A percentile compares a stretch with the other conserved stretches of the same genome.
phyloP scores from a whole-genome alignment of 2,888 invertebrate genomes.

The Geotrupes spiniger region DNA sequence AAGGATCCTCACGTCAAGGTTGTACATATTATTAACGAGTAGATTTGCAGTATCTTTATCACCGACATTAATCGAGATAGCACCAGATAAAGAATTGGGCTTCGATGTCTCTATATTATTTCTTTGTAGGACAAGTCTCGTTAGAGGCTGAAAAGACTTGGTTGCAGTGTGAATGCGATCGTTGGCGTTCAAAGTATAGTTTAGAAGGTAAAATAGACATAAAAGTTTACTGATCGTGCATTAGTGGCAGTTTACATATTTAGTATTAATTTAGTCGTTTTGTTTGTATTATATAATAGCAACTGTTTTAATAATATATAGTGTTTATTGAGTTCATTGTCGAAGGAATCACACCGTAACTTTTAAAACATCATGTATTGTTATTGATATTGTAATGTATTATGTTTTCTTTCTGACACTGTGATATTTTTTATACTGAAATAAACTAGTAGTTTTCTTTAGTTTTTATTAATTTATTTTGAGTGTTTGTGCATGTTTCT shows the following conservation, averaged over 20 bases:
- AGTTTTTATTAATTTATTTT: slow-evolving; percentile 34
- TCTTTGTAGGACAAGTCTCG: slow-evolving; percentile 70
- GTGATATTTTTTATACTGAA: slow-evolving; percentile 42
- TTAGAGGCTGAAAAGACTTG: slow-evolving; percentile 87
- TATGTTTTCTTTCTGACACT: slow-evolving; percentile 25
- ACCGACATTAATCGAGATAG: background rate
- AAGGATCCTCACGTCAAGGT: no score
- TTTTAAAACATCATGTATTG: slow-evolving; percentile 2
- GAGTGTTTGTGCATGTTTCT: slow-evolving; percentile 14
- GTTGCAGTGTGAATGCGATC: slow-evolving; percentile 86
- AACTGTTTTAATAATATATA: slow-evolving; percentile 5
- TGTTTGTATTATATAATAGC: background rate
- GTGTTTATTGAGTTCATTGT: slow-evolving; percentile 11
- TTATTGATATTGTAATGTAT: background rate
- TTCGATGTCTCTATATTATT: slow-evolving; percentile 9
- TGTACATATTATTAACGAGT: no score
- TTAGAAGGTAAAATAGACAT: slow-evolving; percentile 65
- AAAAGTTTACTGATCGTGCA: slow-evolving; percentile 19
- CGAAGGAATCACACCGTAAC: background rate
- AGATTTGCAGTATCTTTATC: no score
- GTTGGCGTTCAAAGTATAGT: slow-evolving; percentile 81
- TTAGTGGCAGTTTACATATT: background rate
- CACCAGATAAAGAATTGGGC: background rate
- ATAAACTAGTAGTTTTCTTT: slow-evolving; percentile 40
- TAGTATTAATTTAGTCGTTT: no score